These are phyloP conservation scores for Periophthalmodon schlosseri DNA, from an alignment of 2,113 vertebrate genomes.

Conservation along the genomic window DNA sequence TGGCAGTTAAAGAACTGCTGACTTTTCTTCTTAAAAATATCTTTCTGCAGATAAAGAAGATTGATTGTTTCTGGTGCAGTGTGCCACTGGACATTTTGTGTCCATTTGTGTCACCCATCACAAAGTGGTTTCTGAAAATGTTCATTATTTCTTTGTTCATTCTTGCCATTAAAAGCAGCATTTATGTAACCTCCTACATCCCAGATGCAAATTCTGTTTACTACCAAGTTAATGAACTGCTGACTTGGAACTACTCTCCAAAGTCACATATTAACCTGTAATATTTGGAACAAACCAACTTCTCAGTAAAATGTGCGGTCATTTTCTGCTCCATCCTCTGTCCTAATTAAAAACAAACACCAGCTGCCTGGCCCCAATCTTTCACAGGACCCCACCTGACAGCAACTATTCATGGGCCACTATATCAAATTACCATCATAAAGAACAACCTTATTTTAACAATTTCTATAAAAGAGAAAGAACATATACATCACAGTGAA, in stretches of 20 bases:
- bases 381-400: constrained; percentile 17
- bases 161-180: not conserved
- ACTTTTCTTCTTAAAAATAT: constrained; percentile 5
- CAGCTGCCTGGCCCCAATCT: constrained; percentile 20
- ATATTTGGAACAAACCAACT: constrained; percentile 6
- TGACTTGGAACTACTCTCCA: not conserved
- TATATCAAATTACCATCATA: constrained; percentile 30
- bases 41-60: constrained; percentile 10
- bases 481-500: constrained; percentile 22
- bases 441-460: constrained; percentile 14
- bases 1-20: constrained; percentile 12
- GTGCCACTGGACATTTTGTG: constrained; percentile 1
- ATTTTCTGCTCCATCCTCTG: constrained; percentile 17
- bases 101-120: not conserved
- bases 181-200: not conserved
- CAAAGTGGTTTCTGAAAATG: not conserved
- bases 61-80: constrained; percentile 15
- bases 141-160: not conserved
- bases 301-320: not conserved
- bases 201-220: not conserved
- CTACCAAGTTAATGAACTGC: not conserved
- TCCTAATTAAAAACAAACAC: constrained; percentile 69
- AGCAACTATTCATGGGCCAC: constrained; percentile 2
- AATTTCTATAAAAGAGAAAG: constrained; percentile 1
- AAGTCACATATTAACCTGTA: not conserved